Evolutionary conservation across 1,140 invertebrate genomes (phyloP).

Genomic region (Drosophila repletoides): DNA sequence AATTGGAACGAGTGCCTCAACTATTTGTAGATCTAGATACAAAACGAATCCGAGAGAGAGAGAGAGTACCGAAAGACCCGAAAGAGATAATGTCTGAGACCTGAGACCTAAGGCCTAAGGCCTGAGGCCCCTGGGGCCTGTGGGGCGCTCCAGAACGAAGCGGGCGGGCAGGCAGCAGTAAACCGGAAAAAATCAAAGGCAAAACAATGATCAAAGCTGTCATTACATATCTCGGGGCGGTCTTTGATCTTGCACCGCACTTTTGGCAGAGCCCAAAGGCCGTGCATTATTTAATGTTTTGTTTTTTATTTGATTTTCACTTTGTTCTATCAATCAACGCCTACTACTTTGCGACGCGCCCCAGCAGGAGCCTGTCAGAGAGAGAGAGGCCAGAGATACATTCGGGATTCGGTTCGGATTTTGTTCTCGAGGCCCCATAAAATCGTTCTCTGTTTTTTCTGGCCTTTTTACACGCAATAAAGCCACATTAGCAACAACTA

Average conservation of each 20-base stretch:
- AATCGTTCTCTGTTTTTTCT: slow-evolving; percentile 21
- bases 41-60: neutral
- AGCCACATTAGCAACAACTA: slow-evolving; percentile 67
- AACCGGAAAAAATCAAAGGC: slow-evolving; percentile 81
- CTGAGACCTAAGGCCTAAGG: no score
- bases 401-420: slow-evolving; percentile 18
- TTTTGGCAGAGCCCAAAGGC: slow-evolving; percentile 41
- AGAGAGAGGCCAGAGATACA: slow-evolving; percentile 21
- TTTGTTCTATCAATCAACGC: slow-evolving; percentile 80
- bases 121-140: neutral
- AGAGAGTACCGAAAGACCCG: neutral
- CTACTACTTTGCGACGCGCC: slow-evolving; percentile 68
- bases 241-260: slow-evolving; percentile 77
- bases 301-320: slow-evolving; percentile 81
- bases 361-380: slow-evolving; percentile 37
- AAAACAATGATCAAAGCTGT: slow-evolving; percentile 82
- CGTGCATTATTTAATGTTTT: slow-evolving; percentile 70
- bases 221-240: slow-evolving; percentile 79
- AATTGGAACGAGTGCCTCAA: slow-evolving; percentile 42
- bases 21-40: slow-evolving; percentile 8
- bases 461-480: slow-evolving; percentile 52
- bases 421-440: slow-evolving; percentile 39
- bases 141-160: slow-evolving; percentile 23
- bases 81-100: neutral
- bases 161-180: no score